Percentiles rank a stretch among this genome's conserved stretches.
These are phyloP conservation scores for Xerus rutilus DNA, from an alignment of 2,797 vertebrate genomes.

Conservation along the genomic window DNA sequence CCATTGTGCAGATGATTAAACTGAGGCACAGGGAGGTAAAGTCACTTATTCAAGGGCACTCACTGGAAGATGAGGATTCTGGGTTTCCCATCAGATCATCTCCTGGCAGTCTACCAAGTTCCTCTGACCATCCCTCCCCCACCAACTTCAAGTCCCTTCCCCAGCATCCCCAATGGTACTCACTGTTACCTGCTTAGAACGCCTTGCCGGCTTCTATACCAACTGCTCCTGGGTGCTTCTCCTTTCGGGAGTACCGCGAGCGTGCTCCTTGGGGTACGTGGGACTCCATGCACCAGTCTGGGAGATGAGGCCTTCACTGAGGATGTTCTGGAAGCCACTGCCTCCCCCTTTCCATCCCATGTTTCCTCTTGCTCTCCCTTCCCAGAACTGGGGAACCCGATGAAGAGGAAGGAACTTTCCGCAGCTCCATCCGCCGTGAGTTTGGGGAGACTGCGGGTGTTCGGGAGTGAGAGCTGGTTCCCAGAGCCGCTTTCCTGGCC, in stretches of 20 bases:
- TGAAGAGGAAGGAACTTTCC: slow-evolving; percentile 88
- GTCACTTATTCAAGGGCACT: not conserved
- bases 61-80: not conserved
- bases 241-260: not conserved
- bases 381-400: slow-evolving; percentile 88
- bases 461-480: not conserved
- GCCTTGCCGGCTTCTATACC: not conserved
- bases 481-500: not conserved
- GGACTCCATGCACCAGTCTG: not conserved
- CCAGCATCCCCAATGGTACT: not conserved
- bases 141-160: not conserved
- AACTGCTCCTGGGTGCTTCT: not conserved
- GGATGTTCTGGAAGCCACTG: not conserved
- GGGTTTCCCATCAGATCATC: not conserved
- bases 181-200: not conserved
- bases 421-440: slow-evolving; percentile 89
- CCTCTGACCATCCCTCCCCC: not conserved
- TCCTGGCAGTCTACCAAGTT: not conserved
- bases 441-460: not conserved
- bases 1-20: slow-evolving; percentile 37
- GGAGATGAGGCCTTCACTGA: not conserved
- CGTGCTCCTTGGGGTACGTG: not conserved
- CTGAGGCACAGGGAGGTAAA: not conserved
- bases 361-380: not conserved
- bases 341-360: not conserved